Percentiles rank a stretch among this genome's conserved stretches.
These are phyloP conservation scores for Ricordea florida DNA, from an alignment of 92 coral and sea anemone genomes.

Conservation along the genomic window DNA sequence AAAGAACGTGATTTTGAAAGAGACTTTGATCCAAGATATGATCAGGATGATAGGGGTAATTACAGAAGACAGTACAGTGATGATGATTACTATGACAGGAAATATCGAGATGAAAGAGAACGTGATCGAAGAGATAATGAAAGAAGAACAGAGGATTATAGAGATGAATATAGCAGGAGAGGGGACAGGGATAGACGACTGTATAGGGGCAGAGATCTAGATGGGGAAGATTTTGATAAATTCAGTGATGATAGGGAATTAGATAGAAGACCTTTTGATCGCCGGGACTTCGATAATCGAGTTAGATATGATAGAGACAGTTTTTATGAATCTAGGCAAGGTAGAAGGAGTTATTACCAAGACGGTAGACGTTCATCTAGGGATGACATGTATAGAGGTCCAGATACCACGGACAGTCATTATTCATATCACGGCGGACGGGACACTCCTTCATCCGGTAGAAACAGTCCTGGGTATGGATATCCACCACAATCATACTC, in stretches of 20 bases:
- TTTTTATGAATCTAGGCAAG: conserved; percentile 4
- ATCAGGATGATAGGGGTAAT: neutral
- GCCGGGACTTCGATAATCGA: neutral
- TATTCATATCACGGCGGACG: conserved; percentile 26
- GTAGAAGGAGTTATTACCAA: neutral
- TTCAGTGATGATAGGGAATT: conserved; percentile 33
- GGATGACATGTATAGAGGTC: conserved; percentile 7
- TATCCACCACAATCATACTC: conserved; percentile 33
- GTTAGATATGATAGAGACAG: conserved; percentile 17
- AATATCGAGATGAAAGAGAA: neutral
- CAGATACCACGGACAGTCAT: neutral
- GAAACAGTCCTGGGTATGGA: conserved; percentile 22
- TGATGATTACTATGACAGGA: conserved; percentile 22
- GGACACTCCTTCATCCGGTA: conserved; percentile 12
- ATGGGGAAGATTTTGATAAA: neutral
- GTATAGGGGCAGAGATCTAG: conserved; percentile 7
- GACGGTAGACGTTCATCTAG: conserved; percentile 1
- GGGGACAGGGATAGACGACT: neutral
- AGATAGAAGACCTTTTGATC: conserved; percentile 3
- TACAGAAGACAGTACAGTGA: neutral
- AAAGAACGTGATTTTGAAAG: too few species aligned
- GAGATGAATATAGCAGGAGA: neutral
- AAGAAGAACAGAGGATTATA: conserved; percentile 3
- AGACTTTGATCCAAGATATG: neutral
- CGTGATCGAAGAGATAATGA: neutral